Conservation (phyloP, 2,888 invertebrate genomes). For the Heliconius sara region DNA sequence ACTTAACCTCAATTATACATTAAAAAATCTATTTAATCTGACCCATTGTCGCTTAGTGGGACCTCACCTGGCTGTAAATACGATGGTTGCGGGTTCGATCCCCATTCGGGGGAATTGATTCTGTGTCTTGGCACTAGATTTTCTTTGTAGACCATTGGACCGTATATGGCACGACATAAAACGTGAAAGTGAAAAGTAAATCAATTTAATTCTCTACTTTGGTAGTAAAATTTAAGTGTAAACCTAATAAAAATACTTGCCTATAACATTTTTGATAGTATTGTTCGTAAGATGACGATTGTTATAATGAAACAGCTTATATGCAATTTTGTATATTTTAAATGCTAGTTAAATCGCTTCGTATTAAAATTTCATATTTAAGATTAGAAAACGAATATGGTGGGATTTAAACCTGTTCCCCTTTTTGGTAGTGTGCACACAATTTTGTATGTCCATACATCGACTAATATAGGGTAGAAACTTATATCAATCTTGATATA, state of each 20-base stretch:
- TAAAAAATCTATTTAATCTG: too few species aligned
- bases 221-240: neutral
- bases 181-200: neutral
- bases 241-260: conserved; percentile 7
- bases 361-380: neutral
- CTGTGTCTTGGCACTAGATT: neutral
- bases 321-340: neutral
- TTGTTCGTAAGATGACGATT: conserved; percentile 14
- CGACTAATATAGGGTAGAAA: too few species aligned
- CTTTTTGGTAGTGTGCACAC: too few species aligned
- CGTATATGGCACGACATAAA: neutral
- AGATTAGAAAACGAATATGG: too few species aligned
- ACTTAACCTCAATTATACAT: too few species aligned
- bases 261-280: conserved; percentile 9
- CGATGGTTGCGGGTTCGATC: too few species aligned
- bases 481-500: too few species aligned
- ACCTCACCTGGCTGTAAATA: too few species aligned
- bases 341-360: neutral
- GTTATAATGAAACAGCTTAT: neutral
- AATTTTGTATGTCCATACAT: too few species aligned
- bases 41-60: too few species aligned
- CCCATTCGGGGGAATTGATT: too few species aligned
- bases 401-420: too few species aligned
- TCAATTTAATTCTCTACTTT: neutral
- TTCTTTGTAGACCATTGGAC: neutral